These are phyloP conservation scores for Trachelus troglodyta DNA, from an alignment of 2,888 invertebrate species.

Conservation along the genomic window DNA sequence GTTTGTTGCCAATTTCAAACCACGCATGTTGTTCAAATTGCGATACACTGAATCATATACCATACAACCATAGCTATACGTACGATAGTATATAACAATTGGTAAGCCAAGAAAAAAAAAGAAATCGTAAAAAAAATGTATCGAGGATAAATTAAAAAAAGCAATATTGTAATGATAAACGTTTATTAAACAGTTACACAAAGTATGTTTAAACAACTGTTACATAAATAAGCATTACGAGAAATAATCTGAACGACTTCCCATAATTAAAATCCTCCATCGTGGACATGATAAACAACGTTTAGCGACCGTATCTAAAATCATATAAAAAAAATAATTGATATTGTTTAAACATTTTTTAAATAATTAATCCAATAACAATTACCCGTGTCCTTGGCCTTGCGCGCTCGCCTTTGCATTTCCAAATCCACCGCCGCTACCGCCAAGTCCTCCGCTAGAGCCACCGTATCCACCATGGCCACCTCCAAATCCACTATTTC, in stretches of 20 bases:
- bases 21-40: neutral
- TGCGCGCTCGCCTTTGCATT: conserved; percentile 16
- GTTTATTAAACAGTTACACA: neutral
- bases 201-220: neutral
- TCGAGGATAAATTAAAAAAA: neutral
- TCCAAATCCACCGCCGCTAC: conserved; percentile 36
- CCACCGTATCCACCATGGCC: conserved; percentile 31
- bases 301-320: neutral
- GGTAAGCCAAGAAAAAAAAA: neutral
- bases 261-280: neutral
- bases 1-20: neutral
- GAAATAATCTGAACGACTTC: neutral
- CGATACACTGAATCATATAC: neutral
- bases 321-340: neutral
- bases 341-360: neutral
- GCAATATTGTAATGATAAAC: neutral
- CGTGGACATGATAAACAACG: neutral
- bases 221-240: neutral
- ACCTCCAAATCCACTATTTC: conserved; percentile 30
- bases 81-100: neutral
- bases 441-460: conserved; percentile 53
- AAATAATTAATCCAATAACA: neutral
- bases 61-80: neutral
- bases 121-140: neutral
- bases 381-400: neutral